Conservation (phyloP, 2,888 invertebrate species). For the Tupiocoris notatus region DNA sequence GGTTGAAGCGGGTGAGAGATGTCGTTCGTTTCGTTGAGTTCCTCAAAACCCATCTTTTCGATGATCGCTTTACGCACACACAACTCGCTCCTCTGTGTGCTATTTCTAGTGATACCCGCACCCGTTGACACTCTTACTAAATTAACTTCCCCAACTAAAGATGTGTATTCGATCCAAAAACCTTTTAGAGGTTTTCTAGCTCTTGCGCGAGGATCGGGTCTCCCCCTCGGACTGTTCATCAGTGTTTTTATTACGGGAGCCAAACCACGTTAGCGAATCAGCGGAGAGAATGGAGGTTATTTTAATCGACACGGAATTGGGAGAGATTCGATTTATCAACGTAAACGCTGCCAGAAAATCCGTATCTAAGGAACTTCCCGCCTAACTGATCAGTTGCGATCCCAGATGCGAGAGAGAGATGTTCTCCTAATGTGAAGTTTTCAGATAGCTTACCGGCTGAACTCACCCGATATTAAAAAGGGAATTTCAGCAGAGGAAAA, state of each 20-base stretch:
- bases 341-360: no score
- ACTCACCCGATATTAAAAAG: no score
- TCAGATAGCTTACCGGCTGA: no score
- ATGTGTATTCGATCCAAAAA: slow-evolving; percentile 40
- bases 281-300: not conserved
- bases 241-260: not conserved
- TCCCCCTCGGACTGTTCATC: slow-evolving; percentile 4
- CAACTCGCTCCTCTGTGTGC: slow-evolving; percentile 32
- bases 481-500: no score
- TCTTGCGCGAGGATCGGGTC: not conserved
- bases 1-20: no score
- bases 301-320: not conserved
- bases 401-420: no score
- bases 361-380: no score
- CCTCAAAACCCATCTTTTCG: slow-evolving; percentile 35
- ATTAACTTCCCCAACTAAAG: slow-evolving; percentile 37
- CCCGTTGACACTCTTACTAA: slow-evolving; percentile 47
- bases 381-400: no score
- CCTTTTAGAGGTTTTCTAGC: not conserved
- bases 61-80: slow-evolving; percentile 35
- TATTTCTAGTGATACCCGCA: slow-evolving; percentile 41
- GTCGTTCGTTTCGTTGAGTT: slow-evolving; percentile 1
- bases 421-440: no score
- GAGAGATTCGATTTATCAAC: no score
- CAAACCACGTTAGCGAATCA: not conserved